Percentiles rank a stretch among this genome's conserved stretches.
phyloP scores from a whole-genome alignment of 2,888 invertebrate genomes.

The Pharmacophagus antenor region DNA sequence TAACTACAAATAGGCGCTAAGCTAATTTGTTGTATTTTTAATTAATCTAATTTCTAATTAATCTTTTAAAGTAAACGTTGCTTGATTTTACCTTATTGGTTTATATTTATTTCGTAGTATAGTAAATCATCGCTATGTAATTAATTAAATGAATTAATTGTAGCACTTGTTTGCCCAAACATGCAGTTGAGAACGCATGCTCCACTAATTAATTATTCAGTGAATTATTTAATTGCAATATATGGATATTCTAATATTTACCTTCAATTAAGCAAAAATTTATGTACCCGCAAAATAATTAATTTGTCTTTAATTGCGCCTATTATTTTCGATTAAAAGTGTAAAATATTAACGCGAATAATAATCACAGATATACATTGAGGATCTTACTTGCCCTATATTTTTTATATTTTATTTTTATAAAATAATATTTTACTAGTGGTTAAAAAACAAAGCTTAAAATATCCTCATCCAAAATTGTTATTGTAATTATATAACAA shows the following conservation, averaged over 20 bases:
- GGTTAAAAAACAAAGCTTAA: neutral
- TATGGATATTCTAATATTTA: too few relatives aligned
- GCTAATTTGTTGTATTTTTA: constrained; percentile 17
- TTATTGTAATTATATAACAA: neutral
- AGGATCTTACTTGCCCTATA: neutral
- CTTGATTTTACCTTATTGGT: constrained; percentile 18
- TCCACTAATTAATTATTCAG: constrained; percentile 20
- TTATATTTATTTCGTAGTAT: constrained; percentile 5
- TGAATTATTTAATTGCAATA: constrained; percentile 6
- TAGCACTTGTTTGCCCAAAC: constrained; percentile 18
- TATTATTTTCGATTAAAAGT: too few relatives aligned
- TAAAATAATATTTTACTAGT: neutral
- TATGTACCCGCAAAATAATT: too few relatives aligned
- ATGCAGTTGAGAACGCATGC: constrained; percentile 18
- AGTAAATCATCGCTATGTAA: constrained; percentile 22
- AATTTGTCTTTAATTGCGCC: too few relatives aligned
- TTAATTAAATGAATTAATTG: constrained; percentile 23
- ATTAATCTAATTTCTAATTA: constrained; percentile 25
- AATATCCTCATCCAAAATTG: neutral
- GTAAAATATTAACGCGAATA: too few relatives aligned
- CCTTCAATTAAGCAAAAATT: too few relatives aligned
- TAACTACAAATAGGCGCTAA: neutral
- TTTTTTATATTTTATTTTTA: neutral
- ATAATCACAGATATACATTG: too few relatives aligned
- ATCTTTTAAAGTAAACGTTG: constrained; percentile 11